Evolutionary conservation across 2,113 vertebrate genomes (phyloP).

Genomic region (Pelmatolapia mariae): DNA sequence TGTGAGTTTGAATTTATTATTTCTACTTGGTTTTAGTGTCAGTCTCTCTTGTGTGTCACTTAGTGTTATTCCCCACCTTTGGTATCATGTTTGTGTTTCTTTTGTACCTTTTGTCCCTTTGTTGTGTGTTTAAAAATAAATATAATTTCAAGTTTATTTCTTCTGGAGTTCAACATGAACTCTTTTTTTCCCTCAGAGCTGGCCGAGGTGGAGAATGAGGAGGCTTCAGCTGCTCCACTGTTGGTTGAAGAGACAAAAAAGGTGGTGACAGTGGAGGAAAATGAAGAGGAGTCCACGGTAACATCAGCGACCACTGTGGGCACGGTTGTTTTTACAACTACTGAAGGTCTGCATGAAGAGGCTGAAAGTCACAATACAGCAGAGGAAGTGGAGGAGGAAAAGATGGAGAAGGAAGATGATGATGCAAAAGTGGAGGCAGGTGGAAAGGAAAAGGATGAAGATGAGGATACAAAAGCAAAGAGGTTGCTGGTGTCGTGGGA

Average conservation of each 20-base stretch:
- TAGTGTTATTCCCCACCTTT: background rate
- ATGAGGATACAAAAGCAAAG: background rate
- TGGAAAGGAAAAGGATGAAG: background rate
- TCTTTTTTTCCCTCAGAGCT: background rate
- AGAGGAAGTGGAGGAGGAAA: background rate
- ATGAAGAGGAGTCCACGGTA: background rate
- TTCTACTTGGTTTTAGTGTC: background rate
- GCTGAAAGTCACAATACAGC: background rate
- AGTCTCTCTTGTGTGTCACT: background rate
- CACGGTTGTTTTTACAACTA: fast-evolving
- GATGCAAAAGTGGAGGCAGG: background rate
- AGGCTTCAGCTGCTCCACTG: background rate
- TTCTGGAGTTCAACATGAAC: fast-evolving
- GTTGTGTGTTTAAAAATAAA: background rate
- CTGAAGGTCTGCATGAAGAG: background rate
- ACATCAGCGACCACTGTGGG: background rate
- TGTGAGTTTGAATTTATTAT: background rate
- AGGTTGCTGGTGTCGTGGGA: conserved; percentile 1
- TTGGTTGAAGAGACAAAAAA: background rate
- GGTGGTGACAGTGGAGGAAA: background rate
- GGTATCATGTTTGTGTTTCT: background rate
- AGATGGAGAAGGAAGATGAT: background rate
- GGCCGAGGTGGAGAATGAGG: conserved; percentile 6
- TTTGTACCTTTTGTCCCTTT: background rate
- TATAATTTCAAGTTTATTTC: background rate